Conservation (phyloP, 53 echinoderm and acorn worm genomes). For the Temnopleurus reevesii region DNA sequence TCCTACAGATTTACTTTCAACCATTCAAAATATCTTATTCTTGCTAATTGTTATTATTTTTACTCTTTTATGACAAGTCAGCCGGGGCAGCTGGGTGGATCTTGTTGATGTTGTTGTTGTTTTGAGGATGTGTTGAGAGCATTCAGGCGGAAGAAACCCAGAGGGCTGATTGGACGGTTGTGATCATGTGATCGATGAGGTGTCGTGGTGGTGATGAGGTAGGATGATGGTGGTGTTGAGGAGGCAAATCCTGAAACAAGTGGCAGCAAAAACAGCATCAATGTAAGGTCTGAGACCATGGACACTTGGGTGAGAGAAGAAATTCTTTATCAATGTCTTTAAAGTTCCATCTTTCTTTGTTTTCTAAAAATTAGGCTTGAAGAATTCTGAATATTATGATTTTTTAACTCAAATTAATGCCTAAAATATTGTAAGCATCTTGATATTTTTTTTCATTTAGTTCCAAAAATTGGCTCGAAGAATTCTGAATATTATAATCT, state of each 20-base stretch:
- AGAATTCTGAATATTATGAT: too few relatives aligned
- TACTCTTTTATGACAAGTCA: not conserved
- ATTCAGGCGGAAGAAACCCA: not conserved
- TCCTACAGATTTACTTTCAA: too few relatives aligned
- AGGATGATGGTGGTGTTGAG: constrained; percentile 42
- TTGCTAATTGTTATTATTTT: too few relatives aligned
- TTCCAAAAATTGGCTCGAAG: too few relatives aligned
- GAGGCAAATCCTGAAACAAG: constrained; percentile 38
- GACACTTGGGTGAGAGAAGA: not conserved
- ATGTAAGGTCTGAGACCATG: not conserved
- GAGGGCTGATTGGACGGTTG: constrained; percentile 37
- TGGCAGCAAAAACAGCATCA: constrained; percentile 45
- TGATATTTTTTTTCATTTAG: too few relatives aligned
- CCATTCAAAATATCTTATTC: too few relatives aligned
- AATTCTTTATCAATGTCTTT: not conserved
- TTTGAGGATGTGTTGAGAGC: constrained; percentile 9
- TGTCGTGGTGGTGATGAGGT: constrained; percentile 6
- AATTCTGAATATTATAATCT: too few relatives aligned
- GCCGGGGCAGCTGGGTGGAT: not conserved
- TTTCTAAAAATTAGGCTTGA: too few relatives aligned
- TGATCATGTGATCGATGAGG: constrained; percentile 52
- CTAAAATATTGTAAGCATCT: too few relatives aligned
- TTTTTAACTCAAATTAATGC: too few relatives aligned
- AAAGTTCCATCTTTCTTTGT: too few relatives aligned
- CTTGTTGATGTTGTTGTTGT: constrained; percentile 34